Percentiles rank a stretch among this genome's conserved stretches.
Evolutionary conservation across 1,140 invertebrate genomes (phyloP).

Genomic region (Phocides pigmalion): DNA sequence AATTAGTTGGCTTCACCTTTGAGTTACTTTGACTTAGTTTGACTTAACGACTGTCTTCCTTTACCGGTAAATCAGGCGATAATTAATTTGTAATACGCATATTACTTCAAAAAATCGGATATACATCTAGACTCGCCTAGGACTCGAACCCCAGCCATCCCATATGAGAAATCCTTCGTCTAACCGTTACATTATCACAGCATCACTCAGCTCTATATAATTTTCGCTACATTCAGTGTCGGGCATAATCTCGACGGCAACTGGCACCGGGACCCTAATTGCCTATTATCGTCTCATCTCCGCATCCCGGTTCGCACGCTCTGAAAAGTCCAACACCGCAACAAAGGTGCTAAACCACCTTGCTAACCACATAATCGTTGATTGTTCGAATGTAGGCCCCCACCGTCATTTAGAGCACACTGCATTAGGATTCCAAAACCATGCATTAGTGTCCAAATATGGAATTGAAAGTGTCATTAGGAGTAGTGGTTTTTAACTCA

Average conservation of each 20-base stretch:
- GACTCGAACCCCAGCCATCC: too few species aligned
- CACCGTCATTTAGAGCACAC: conserved; percentile 16
- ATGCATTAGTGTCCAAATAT: not conserved
- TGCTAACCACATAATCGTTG: conserved; percentile 23
- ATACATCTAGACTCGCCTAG: too few species aligned
- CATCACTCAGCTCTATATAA: not conserved
- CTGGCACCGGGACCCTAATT: conserved; percentile 17
- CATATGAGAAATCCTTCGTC: too few species aligned
- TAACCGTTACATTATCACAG: not conserved
- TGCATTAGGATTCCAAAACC: not conserved
- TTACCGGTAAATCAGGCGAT: too few species aligned
- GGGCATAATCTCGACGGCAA: not conserved
- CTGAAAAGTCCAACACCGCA: conserved; percentile 36
- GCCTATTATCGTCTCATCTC: conserved; percentile 22
- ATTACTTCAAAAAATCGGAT: too few species aligned
- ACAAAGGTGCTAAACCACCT: conserved; percentile 33
- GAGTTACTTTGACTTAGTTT: too few species aligned
- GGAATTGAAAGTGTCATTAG: not conserved
- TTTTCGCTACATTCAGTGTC: not conserved
- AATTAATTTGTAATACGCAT: too few species aligned
- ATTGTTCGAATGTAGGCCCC: conserved; percentile 29
- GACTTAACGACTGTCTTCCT: too few species aligned
- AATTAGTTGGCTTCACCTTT: too few species aligned
- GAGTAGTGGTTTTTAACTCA: too few species aligned
- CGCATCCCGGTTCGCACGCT: conserved; percentile 44